Evolutionary conservation across 2,888 invertebrate genomes (phyloP).

Genomic region (Cacoxenus indagator): DNA sequence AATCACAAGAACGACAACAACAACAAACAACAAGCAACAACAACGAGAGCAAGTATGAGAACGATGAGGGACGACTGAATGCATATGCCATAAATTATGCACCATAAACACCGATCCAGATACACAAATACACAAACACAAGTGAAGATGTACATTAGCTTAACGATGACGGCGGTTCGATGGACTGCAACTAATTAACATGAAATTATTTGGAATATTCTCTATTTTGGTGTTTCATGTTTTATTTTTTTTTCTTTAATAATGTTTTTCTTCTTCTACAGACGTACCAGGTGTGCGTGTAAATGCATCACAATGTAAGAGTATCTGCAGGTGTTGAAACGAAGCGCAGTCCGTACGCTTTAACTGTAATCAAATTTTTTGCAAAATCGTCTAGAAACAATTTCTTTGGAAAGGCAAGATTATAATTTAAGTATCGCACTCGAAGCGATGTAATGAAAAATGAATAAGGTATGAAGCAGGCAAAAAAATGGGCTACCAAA

Average conservation of each 20-base stretch:
- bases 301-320: background rate
- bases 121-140: background rate
- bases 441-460: conserved; percentile 30
- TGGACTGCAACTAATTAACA: conserved; percentile 58
- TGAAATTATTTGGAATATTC: conserved; percentile 41
- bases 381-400: background rate
- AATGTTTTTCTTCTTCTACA: too few species aligned
- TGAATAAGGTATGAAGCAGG: too few species aligned
- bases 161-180: too few species aligned
- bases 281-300: conserved; percentile 27
- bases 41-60: background rate
- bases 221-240: too few species aligned
- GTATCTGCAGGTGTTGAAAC: background rate
- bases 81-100: conserved; percentile 52
- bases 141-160: background rate
- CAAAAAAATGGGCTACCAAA: too few species aligned
- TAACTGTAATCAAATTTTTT: conserved; percentile 20
- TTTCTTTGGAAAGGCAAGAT: conserved; percentile 20
- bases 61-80: background rate
- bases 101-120: conserved; percentile 41
- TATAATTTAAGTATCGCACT: conserved; percentile 56
- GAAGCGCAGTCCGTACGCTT: background rate
- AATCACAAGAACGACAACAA: background rate
- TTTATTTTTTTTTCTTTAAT: too few species aligned
- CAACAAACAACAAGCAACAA: background rate